Percentiles rank a stretch among this genome's conserved stretches.
Conservation (phyloP, 2,113 vertebrate species). For the Panthera uncia region DNA sequence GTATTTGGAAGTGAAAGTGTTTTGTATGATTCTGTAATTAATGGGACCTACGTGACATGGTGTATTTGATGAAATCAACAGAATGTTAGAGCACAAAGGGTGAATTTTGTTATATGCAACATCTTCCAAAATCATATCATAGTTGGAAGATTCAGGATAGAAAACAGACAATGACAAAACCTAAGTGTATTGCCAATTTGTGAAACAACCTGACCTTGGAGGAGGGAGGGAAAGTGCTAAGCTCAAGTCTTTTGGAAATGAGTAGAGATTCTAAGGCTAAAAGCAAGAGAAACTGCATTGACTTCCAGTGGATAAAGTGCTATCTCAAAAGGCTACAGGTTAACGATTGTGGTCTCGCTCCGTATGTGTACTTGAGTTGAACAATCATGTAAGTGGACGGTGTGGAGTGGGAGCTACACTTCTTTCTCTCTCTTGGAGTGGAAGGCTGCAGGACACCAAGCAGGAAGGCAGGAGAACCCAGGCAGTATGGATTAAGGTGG, state of each 20-base stretch:
- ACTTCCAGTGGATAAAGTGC: fast-evolving
- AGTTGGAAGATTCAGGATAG: background rate
- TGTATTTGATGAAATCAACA: background rate
- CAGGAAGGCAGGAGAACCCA: background rate
- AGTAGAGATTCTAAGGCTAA: background rate
- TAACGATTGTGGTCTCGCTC: background rate
- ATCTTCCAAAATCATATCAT: background rate
- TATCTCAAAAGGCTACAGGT: fast-evolving
- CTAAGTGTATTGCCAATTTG: too few species aligned
- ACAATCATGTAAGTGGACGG: fast-evolving
- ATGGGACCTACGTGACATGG: fast-evolving
- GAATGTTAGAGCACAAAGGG: background rate
- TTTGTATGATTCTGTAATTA: fast-evolving
- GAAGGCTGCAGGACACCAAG: background rate
- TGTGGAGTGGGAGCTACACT: background rate
- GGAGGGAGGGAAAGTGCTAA: background rate
- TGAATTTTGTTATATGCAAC: fast-evolving
- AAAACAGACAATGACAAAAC: too few species aligned
- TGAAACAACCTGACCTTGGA: background rate
- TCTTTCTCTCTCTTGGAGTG: too few species aligned
- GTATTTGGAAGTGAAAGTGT: background rate
- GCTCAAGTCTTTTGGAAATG: too few species aligned
- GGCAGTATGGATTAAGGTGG: background rate
- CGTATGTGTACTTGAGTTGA: fast-evolving
- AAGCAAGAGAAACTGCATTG: background rate